phyloP scores from a whole-genome alignment of 2,797 vertebrate genomes.

The Brachymystax lenok region DNA sequence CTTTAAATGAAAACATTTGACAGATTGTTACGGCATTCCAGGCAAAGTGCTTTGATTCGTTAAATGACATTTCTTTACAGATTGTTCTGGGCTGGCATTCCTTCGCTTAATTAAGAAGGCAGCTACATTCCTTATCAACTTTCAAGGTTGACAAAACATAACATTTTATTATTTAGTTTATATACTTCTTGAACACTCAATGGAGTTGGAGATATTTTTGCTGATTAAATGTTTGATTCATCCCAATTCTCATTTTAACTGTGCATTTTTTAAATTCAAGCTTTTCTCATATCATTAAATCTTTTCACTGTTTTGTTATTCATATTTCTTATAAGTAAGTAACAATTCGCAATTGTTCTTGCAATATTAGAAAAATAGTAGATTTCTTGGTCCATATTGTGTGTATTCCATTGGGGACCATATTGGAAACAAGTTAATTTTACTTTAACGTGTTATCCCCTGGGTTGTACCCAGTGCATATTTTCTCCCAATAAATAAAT shows the following conservation, averaged over 20 bases:
- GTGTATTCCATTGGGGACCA: too few species aligned
- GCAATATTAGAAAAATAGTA: background rate
- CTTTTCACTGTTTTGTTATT: background rate
- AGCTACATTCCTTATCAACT: constrained; percentile 60
- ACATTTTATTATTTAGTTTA: constrained; percentile 3
- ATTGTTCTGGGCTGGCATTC: constrained; percentile 67
- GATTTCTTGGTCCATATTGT: too few species aligned
- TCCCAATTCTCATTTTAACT: background rate
- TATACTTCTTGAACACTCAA: constrained; percentile 13
- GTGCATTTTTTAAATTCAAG: background rate
- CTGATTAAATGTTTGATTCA: background rate
- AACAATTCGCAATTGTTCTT: background rate
- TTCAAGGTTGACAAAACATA: constrained; percentile 58
- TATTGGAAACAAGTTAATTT: too few species aligned
- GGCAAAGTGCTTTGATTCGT: constrained; percentile 63
- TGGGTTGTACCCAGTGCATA: too few species aligned
- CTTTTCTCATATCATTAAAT: background rate
- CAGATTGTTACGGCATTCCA: constrained; percentile 71
- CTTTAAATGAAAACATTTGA: constrained; percentile 67
- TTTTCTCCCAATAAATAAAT: too few species aligned
- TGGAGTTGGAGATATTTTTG: constrained; percentile 1
- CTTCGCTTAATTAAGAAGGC: constrained; percentile 67
- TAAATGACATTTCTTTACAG: constrained; percentile 66
- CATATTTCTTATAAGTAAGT: background rate
- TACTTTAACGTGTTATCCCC: too few species aligned